A percentile compares a stretch with the other conserved stretches of the same genome.
These are phyloP conservation scores for Trachelus tabidus DNA, from an alignment of 2,888 invertebrate genomes.

Conservation along the genomic window DNA sequence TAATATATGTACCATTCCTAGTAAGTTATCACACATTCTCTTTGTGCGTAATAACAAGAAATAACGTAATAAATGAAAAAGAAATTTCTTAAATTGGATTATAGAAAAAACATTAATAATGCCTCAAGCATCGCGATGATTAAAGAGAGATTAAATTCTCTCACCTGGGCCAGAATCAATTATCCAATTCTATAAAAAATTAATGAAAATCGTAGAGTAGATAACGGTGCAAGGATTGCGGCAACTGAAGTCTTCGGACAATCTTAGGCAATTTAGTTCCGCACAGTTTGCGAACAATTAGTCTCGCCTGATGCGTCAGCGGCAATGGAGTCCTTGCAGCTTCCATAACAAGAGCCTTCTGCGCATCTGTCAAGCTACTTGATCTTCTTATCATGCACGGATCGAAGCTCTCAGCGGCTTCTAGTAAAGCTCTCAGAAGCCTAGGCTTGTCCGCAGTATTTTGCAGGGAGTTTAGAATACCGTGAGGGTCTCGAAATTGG, in stretches of 20 bases:
- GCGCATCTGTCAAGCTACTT: slow-evolving; percentile 73
- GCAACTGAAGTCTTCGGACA: slow-evolving; percentile 73
- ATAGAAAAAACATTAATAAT: neutral
- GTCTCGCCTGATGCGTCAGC: slow-evolving; percentile 74
- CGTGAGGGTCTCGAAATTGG: slow-evolving; percentile 85
- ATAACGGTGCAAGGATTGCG: slow-evolving; percentile 75
- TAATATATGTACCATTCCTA: neutral
- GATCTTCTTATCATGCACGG: slow-evolving; percentile 83
- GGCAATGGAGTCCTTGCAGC: slow-evolving; percentile 76
- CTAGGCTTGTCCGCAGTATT: slow-evolving; percentile 69
- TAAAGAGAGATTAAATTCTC: neutral
- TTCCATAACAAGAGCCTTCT: slow-evolving; percentile 75
- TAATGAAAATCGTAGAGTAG: slow-evolving; percentile 73
- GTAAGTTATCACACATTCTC: neutral
- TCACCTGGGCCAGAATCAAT: neutral
- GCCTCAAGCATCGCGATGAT: neutral
- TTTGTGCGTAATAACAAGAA: neutral
- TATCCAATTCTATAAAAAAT: neutral
- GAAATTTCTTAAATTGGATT: neutral
- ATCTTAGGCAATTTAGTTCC: slow-evolving; percentile 71
- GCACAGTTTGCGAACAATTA: slow-evolving; percentile 71
- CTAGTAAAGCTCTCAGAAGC: slow-evolving; percentile 75
- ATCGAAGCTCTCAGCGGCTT: slow-evolving; percentile 83
- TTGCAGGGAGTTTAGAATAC: slow-evolving; percentile 82
- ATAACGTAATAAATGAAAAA: neutral